Evolutionary conservation across 2,113 vertebrate species (phyloP).

Genomic region (Sisor rabdophorus): DNA sequence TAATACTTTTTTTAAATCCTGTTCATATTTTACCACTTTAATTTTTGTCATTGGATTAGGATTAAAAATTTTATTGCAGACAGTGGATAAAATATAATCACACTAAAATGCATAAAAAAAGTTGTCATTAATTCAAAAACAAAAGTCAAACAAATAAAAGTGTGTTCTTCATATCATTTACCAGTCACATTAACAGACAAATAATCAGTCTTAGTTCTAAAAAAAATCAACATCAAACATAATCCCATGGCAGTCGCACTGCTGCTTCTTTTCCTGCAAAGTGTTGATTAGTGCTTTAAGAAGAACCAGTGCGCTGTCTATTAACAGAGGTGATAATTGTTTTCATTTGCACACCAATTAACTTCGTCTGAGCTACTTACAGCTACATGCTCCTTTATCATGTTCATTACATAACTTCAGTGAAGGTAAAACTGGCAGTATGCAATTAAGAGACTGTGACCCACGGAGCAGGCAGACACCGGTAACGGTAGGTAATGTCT

Average conservation of each 20-base stretch:
- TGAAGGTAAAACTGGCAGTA: constrained; percentile 6
- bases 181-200: too few relatives aligned
- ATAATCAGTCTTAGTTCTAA: too few relatives aligned
- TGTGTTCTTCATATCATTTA: too few relatives aligned
- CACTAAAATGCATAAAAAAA: too few relatives aligned
- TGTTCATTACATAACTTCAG: constrained; percentile 29
- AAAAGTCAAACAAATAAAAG: too few relatives aligned
- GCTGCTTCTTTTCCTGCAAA: not conserved
- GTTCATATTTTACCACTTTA: too few relatives aligned
- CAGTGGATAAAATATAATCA: too few relatives aligned
- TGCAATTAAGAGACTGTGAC: constrained; percentile 4
- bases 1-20: too few relatives aligned
- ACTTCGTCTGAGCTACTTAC: constrained; percentile 29
- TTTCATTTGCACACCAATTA: constrained; percentile 43
- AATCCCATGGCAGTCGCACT: not conserved
- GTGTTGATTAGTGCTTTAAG: constrained; percentile 27
- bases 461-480: constrained; percentile 10
- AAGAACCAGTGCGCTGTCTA: constrained; percentile 16
- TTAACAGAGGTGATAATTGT: constrained; percentile 40
- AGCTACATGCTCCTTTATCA: constrained; percentile 24
- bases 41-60: too few relatives aligned
- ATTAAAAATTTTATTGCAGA: too few relatives aligned
- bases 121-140: too few relatives aligned
- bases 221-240: not conserved
- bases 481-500: constrained; percentile 15